Evolutionary conservation across 2,797 vertebrate species (phyloP).

Genomic region (Betta splendens): DNA sequence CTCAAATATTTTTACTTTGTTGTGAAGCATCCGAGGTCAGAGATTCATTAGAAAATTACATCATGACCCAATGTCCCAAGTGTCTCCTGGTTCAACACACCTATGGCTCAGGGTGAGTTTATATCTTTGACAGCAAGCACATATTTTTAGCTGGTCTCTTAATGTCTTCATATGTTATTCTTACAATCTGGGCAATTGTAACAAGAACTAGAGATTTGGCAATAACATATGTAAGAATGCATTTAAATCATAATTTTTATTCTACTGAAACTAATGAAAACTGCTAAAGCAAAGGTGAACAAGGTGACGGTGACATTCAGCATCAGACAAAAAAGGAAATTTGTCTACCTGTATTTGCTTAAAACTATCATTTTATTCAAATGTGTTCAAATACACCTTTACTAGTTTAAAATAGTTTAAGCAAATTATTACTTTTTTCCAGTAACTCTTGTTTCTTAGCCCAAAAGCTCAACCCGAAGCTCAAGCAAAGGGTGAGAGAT

Average conservation of each 20-base stretch:
- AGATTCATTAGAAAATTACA: constrained; percentile 81
- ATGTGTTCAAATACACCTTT: too few relatives aligned
- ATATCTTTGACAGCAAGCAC: too few relatives aligned
- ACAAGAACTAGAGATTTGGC: too few relatives aligned
- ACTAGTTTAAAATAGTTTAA: too few relatives aligned
- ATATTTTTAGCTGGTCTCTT: constrained; percentile 19
- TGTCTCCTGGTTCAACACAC: constrained; percentile 86
- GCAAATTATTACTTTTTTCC: too few relatives aligned
- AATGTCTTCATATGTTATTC: constrained; percentile 14
- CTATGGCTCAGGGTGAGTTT: constrained; percentile 83
- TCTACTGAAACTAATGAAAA: constrained; percentile 83
- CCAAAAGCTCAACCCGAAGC: constrained; percentile 78
- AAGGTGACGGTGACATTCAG: constrained; percentile 51
- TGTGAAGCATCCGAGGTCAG: too few relatives aligned
- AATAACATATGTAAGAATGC: too few relatives aligned
- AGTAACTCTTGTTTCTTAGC: too few relatives aligned
- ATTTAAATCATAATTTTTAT: too few relatives aligned
- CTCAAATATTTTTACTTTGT: too few relatives aligned
- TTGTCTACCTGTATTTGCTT: rapidly evolving
- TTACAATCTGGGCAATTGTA: neutral
- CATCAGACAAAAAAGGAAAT: constrained; percentile 85
- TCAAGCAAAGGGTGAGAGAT: constrained; percentile 83
- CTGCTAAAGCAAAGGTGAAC: constrained; percentile 83
- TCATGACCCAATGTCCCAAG: constrained; percentile 86
- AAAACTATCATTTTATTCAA: neutral